Evolutionary conservation across 2,888 invertebrate species (phyloP).

Genomic region (Lagria hirta): DNA sequence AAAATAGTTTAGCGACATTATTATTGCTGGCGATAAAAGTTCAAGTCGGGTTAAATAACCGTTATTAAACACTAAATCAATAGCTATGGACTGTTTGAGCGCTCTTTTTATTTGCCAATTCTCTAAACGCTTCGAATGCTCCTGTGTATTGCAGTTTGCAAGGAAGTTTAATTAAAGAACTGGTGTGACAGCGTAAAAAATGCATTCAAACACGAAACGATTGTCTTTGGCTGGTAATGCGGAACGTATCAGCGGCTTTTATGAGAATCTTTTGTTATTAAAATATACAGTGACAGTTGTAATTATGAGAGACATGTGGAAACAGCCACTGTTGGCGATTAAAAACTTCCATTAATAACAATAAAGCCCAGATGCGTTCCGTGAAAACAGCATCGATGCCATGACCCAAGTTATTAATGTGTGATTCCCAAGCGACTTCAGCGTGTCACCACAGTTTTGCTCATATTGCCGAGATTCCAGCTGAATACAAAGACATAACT

Average conservation of each 20-base stretch:
- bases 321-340: slow-evolving; percentile 32
- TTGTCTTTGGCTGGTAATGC: slow-evolving; percentile 4
- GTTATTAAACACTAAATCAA: too few relatives aligned
- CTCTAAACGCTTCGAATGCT: too few relatives aligned
- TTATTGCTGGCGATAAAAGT: too few relatives aligned
- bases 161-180: slow-evolving; percentile 9
- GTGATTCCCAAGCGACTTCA: slow-evolving; percentile 30
- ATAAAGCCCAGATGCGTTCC: slow-evolving; percentile 30
- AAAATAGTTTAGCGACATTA: too few relatives aligned
- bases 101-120: too few relatives aligned
- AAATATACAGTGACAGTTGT: slow-evolving; percentile 32
- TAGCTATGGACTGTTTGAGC: too few relatives aligned
- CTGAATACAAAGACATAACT: slow-evolving; percentile 37
- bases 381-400: slow-evolving; percentile 28
- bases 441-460: slow-evolving; percentile 29
- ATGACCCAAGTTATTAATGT: slow-evolving; percentile 36
- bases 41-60: too few relatives aligned
- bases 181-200: slow-evolving; percentile 1
- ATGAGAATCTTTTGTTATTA: slow-evolving; percentile 31
- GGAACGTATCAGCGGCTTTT: slow-evolving; percentile 30
- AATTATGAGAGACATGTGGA: slow-evolving; percentile 32
- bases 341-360: slow-evolving; percentile 39
- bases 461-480: slow-evolving; percentile 35
- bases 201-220: slow-evolving; percentile 1
- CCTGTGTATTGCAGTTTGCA: too few relatives aligned